These are phyloP conservation scores for Phasia obesa DNA, from an alignment of 2,888 invertebrate species.

Conservation along the genomic window DNA sequence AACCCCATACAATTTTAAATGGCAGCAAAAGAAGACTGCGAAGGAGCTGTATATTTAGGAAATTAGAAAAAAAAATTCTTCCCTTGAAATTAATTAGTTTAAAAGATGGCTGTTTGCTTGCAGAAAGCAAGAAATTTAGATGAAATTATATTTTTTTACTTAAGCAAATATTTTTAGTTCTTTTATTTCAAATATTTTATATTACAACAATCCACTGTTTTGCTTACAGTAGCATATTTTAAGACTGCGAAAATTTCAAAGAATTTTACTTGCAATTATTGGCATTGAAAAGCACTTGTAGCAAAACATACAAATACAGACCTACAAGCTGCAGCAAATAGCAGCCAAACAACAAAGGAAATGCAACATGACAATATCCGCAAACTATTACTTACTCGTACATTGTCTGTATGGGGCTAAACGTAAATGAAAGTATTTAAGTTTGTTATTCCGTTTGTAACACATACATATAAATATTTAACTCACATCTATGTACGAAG, in stretches of 20 bases:
- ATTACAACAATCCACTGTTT: neutral
- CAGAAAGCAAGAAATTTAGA: too few relatives aligned
- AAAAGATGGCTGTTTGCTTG: too few relatives aligned
- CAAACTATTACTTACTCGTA: conserved; percentile 17
- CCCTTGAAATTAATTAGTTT: too few relatives aligned
- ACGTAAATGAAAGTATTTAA: too few relatives aligned
- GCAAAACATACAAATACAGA: conserved; percentile 8
- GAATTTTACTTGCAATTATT: conserved; percentile 67
- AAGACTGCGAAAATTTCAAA: conserved; percentile 33
- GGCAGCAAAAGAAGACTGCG: neutral
- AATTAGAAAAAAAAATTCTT: neutral
- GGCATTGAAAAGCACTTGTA: conserved; percentile 60
- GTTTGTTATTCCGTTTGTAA: too few relatives aligned
- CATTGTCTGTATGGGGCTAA: too few relatives aligned
- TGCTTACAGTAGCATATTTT: conserved; percentile 12
- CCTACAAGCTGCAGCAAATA: neutral
- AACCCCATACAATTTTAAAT: conserved; percentile 14
- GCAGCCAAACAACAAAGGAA: conserved; percentile 17
- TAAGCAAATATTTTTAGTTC: too few relatives aligned
- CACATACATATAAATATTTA: too few relatives aligned
- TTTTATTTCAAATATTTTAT: neutral
- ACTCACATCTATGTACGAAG: too few relatives aligned
- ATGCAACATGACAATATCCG: conserved; percentile 63
- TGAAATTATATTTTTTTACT: too few relatives aligned
- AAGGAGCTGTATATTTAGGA: neutral